Evolutionary conservation across 1,140 invertebrate genomes (phyloP).

Genomic region (Myzus persicae): DNA sequence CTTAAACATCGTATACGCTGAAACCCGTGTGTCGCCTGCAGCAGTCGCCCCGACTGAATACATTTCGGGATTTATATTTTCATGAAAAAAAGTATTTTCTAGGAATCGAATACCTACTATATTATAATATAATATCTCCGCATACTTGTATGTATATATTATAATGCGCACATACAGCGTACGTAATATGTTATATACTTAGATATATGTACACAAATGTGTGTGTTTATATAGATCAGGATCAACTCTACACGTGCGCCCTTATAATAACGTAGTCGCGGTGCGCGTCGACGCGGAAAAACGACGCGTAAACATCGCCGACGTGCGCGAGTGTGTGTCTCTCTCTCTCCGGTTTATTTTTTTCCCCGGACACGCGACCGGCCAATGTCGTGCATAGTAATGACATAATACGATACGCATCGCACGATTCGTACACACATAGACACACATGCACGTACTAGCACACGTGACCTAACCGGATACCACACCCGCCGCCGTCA

Average conservation of each 20-base stretch:
- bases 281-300: not conserved
- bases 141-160: not conserved
- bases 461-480: slow-evolving; percentile 29
- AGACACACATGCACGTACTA: not conserved
- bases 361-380: slow-evolving; percentile 45
- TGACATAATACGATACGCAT: slow-evolving; percentile 54
- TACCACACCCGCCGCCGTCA: not conserved
- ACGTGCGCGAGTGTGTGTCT: no score
- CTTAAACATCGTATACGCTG: not conserved
- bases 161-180: not conserved
- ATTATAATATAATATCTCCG: not conserved
- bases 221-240: not conserved
- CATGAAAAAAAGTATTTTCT: not conserved
- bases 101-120: not conserved
- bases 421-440: slow-evolving; percentile 34
- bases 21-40: not conserved
- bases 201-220: no score
- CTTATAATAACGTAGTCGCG: not conserved
- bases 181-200: no score
- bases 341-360: not conserved
- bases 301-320: not conserved
- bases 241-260: not conserved
- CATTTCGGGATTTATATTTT: not conserved
- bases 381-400: slow-evolving; percentile 48
- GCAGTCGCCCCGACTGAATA: not conserved